These are phyloP conservation scores for Lutraria lutraria DNA, from an alignment of 2,888 invertebrate genomes.

Conservation along the genomic window DNA sequence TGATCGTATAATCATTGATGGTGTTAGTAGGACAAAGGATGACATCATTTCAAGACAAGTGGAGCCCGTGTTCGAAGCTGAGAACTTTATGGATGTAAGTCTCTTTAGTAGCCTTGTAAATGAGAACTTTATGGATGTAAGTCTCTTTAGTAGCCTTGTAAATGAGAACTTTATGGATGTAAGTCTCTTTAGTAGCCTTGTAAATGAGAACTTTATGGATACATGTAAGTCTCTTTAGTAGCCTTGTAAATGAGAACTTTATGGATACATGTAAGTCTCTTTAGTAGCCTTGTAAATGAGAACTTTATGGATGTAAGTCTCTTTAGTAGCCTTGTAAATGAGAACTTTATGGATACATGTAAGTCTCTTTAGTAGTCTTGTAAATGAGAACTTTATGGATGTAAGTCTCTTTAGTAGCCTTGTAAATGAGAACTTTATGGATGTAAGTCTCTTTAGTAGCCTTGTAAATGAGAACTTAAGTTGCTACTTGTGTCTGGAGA, in stretches of 20 bases:
- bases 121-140: constrained; percentile 20
- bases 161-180: constrained; percentile 88
- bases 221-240: too few relatives aligned
- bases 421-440: constrained; percentile 89
- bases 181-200: constrained; percentile 17
- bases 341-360: constrained; percentile 89
- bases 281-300: background rate
- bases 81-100: constrained; percentile 88
- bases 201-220: too few relatives aligned
- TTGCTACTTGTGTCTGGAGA: too few relatives aligned
- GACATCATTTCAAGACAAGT: constrained; percentile 94
- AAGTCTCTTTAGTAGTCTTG: constrained; percentile 14
- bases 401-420: too few relatives aligned
- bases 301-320: too few relatives aligned
- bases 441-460: constrained; percentile 43
- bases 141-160: background rate
- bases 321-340: too few relatives aligned
- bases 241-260: constrained; percentile 91
- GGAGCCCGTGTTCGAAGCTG: constrained; percentile 93
- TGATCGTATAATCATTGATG: constrained; percentile 94
- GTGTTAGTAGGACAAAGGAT: constrained; percentile 94
- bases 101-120: background rate
- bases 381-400: too few relatives aligned
- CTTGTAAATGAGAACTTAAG: too few relatives aligned
- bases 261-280: constrained; percentile 54